phyloP scores from a whole-genome alignment of 2,888 invertebrate species.

The Oasisia sp. region DNA sequence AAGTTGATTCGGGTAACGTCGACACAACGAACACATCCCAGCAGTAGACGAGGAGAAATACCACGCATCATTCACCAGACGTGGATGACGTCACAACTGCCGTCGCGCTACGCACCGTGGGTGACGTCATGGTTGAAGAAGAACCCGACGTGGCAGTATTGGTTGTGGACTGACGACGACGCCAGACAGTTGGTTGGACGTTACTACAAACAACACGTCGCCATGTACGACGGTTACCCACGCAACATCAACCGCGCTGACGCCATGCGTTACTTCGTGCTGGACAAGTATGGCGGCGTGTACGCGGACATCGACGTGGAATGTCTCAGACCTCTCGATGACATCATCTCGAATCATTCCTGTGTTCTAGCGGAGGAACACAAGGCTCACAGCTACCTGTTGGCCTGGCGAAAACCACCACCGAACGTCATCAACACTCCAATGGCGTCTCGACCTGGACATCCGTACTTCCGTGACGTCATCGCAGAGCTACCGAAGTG shows the following conservation, averaged over 20 bases:
- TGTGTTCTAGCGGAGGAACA: slow-evolving; percentile 30
- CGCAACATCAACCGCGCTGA: slow-evolving; percentile 57
- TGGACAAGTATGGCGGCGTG: slow-evolving; percentile 59
- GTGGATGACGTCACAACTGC: slow-evolving; percentile 34
- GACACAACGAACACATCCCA: neutral
- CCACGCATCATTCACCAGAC: slow-evolving; percentile 42
- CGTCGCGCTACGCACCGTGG: slow-evolving; percentile 43
- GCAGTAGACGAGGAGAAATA: slow-evolving; percentile 19
- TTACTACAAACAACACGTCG: slow-evolving; percentile 50
- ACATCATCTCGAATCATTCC: slow-evolving; percentile 24
- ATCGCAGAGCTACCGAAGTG: neutral
- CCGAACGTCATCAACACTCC: too few species aligned
- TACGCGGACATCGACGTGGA: slow-evolving; percentile 62
- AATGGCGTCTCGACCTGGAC: too few species aligned
- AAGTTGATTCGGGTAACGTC: neutral
- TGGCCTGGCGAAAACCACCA: too few species aligned
- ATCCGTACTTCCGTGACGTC: neutral
- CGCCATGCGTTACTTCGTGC: slow-evolving; percentile 58
- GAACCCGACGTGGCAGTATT: slow-evolving; percentile 61
- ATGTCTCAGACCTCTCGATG: slow-evolving; percentile 51
- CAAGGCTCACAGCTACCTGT: neutral
- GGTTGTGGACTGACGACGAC: slow-evolving; percentile 62
- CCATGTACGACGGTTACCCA: slow-evolving; percentile 52
- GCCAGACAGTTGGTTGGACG: slow-evolving; percentile 52
- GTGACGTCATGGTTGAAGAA: slow-evolving; percentile 54